phyloP scores from a whole-genome alignment of 2,888 invertebrate genomes.

The Athalia cordata region DNA sequence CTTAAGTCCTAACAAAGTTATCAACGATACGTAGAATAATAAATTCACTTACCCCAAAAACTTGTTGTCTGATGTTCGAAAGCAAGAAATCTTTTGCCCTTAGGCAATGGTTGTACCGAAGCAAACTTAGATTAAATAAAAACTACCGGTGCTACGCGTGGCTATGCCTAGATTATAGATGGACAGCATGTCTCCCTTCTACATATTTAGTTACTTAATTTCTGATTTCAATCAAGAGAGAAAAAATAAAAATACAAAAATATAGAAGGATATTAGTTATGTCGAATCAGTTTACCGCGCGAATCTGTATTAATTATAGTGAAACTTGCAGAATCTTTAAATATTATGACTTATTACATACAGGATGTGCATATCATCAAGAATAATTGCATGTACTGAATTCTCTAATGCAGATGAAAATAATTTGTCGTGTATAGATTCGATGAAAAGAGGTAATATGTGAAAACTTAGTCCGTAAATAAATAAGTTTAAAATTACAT shows the following conservation, averaged over 20 bases:
- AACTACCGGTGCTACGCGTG: constrained; percentile 22
- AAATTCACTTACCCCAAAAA: background rate
- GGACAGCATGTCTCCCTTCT: background rate
- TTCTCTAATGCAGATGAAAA: background rate
- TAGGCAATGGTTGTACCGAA: background rate
- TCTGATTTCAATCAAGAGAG: background rate
- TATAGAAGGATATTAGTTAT: background rate
- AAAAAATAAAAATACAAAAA: background rate
- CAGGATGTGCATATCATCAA: background rate
- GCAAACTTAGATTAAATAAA: constrained; percentile 6
- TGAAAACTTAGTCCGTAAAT: no score
- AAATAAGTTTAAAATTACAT: no score
- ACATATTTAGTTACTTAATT: background rate
- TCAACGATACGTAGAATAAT: constrained; percentile 13
- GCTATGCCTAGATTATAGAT: constrained; percentile 17
- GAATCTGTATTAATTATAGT: background rate
- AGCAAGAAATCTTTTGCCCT: background rate
- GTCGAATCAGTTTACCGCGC: background rate
- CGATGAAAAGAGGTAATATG: background rate
- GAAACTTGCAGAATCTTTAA: no score
- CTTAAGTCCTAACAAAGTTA: background rate
- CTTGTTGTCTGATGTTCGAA: no score
- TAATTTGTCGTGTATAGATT: background rate
- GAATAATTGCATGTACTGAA: background rate
- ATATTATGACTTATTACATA: no score